These are phyloP conservation scores for Cyrtonyx montezumae DNA, from an alignment of 2,113 vertebrate genomes.

Conservation along the genomic window DNA sequence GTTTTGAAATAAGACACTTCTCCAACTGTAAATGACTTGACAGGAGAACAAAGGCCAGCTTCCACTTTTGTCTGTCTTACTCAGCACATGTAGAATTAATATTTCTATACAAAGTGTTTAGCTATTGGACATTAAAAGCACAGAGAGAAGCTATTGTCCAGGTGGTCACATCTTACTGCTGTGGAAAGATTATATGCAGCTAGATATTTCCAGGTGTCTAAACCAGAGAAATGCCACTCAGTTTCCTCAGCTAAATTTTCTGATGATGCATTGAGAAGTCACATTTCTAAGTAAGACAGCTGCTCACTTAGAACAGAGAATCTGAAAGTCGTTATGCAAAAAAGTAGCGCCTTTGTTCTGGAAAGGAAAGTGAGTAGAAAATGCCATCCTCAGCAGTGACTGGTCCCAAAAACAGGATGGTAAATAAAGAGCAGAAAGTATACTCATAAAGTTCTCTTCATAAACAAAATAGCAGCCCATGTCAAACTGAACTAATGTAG, in stretches of 20 bases:
- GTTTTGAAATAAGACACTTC: rapidly evolving
- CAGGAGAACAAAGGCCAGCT: background rate
- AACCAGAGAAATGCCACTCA: background rate
- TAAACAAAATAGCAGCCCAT: rapidly evolving
- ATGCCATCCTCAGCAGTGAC: background rate
- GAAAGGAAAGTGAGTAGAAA: background rate
- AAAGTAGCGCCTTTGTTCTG: background rate
- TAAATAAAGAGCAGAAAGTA: background rate
- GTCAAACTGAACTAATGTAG: background rate
- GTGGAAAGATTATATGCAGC: background rate
- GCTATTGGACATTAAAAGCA: rapidly evolving
- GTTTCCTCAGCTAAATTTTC: background rate
- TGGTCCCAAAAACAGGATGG: background rate
- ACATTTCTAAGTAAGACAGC: background rate
- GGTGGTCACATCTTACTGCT: background rate
- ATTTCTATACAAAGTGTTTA: background rate
- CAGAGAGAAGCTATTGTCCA: rapidly evolving
- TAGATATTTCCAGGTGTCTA: rapidly evolving
- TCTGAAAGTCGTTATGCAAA: background rate
- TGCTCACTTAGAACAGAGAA: background rate
- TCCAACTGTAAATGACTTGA: too few species aligned
- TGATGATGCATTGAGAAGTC: background rate
- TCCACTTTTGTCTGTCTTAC: background rate
- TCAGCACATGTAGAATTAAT: rapidly evolving
- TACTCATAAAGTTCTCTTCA: rapidly evolving